These are phyloP conservation scores for Drosophila asahinai DNA, from an alignment of 1,140 invertebrate species.

Conservation along the genomic window DNA sequence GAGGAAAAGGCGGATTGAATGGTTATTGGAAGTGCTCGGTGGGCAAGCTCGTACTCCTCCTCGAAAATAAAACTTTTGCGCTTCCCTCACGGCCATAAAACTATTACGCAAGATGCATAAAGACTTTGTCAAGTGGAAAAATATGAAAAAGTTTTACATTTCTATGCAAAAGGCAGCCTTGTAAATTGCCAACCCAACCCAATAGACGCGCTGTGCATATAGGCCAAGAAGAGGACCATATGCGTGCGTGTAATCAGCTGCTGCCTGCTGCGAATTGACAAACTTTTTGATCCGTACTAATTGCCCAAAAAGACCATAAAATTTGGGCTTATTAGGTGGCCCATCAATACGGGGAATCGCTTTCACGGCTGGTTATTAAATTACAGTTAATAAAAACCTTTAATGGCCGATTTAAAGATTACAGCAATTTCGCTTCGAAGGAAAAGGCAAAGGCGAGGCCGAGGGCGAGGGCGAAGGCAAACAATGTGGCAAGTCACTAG, in stretches of 20 bases:
- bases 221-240: background rate
- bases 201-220: slow-evolving; percentile 5
- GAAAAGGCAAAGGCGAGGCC: background rate
- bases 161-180: slow-evolving; percentile 69
- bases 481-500: slow-evolving; percentile 75
- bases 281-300: slow-evolving; percentile 60
- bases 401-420: slow-evolving; percentile 77
- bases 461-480: slow-evolving; percentile 39
- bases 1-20: slow-evolving; percentile 68
- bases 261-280: slow-evolving; percentile 19
- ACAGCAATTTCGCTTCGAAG: slow-evolving; percentile 31
- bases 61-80: slow-evolving; percentile 67
- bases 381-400: slow-evolving; percentile 70
- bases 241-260: slow-evolving; percentile 29
- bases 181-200: slow-evolving; percentile 58
- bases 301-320: slow-evolving; percentile 44
- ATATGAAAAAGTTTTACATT: slow-evolving; percentile 83
- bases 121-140: slow-evolving; percentile 84
- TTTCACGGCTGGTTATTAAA: slow-evolving; percentile 58
- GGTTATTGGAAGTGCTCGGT: slow-evolving; percentile 74
- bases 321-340: slow-evolving; percentile 42
- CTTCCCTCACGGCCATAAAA: slow-evolving; percentile 73
- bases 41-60: slow-evolving; percentile 18
- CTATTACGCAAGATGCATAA: slow-evolving; percentile 83
- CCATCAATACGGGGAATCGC: slow-evolving; percentile 31